Conservation (phyloP, 1,140 invertebrate genomes). For the Aphidius gifuensis region DNA sequence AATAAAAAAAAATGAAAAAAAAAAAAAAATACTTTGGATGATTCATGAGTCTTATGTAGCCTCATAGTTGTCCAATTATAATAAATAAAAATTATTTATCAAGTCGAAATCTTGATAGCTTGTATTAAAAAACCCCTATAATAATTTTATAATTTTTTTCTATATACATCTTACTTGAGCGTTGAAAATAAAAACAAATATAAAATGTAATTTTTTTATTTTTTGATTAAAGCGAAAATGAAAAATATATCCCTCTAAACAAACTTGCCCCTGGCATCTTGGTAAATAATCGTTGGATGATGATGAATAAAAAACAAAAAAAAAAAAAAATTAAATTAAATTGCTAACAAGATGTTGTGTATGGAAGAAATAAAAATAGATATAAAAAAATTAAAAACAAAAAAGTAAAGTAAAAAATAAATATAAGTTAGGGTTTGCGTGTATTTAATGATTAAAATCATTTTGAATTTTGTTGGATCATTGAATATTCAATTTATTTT, state of each 20-base stretch:
- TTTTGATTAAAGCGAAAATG: too few species aligned
- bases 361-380: too few species aligned
- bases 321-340: too few species aligned
- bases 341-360: conserved; percentile 1
- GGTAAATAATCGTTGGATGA: too few species aligned
- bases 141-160: background rate
- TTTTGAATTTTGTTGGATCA: background rate
- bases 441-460: conserved; percentile 10
- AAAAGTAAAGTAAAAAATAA: too few species aligned
- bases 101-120: conserved; percentile 22
- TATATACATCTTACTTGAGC: background rate
- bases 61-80: conserved; percentile 37
- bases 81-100: conserved; percentile 35
- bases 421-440: conserved; percentile 1
- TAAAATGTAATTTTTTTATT: too few species aligned
- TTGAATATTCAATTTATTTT: conserved; percentile 8
- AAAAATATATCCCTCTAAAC: too few species aligned
- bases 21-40: conserved; percentile 1
- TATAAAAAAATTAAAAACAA: too few species aligned
- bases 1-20: too few species aligned
- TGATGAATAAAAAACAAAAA: background rate
- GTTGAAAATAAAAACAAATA: too few species aligned
- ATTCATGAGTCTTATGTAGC: conserved; percentile 29
- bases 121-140: background rate
- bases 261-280: too few species aligned